A percentile compares a stretch with the other conserved stretches of the same genome.
phyloP scores from a whole-genome alignment of 2,113 vertebrate genomes.

The Actenoides hombroni region DNA sequence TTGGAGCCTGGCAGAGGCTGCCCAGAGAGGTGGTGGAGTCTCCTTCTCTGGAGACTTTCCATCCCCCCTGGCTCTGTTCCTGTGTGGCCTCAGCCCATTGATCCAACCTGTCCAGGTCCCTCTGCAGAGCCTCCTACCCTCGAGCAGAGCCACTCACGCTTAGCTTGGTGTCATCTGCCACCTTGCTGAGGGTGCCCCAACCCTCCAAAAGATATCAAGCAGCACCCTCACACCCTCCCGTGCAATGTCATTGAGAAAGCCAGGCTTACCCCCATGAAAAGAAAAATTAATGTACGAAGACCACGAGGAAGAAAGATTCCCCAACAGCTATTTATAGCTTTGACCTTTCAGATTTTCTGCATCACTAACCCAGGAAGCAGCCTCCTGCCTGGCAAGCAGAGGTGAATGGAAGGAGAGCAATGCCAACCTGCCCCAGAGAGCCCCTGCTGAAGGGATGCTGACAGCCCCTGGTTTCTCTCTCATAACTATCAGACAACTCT shows the following conservation, averaged over 20 bases:
- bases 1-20: too few relatives aligned
- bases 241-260: neutral
- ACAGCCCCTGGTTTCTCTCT: neutral
- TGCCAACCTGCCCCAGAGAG: neutral
- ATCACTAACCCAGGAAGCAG: constrained; percentile 51
- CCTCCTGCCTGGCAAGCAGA: constrained; percentile 46
- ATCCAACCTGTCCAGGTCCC: too few relatives aligned
- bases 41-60: too few relatives aligned
- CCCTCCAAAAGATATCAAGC: too few relatives aligned
- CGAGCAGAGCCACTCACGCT: too few relatives aligned
- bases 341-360: constrained; percentile 65
- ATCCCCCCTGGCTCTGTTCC: too few relatives aligned
- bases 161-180: too few relatives aligned
- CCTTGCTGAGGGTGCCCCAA: too few relatives aligned
- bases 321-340: constrained; percentile 57
- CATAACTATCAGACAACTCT: neutral
- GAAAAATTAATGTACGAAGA: constrained; percentile 27
- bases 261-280: neutral
- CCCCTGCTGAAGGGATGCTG: neutral
- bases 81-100: too few relatives aligned
- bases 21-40: too few relatives aligned
- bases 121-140: too few relatives aligned
- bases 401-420: constrained; percentile 39
- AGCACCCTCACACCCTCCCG: too few relatives aligned
- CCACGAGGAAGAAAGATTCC: constrained; percentile 35